Evolutionary conservation across 2,888 invertebrate species (phyloP).

Genomic region (Mythimna impura): DNA sequence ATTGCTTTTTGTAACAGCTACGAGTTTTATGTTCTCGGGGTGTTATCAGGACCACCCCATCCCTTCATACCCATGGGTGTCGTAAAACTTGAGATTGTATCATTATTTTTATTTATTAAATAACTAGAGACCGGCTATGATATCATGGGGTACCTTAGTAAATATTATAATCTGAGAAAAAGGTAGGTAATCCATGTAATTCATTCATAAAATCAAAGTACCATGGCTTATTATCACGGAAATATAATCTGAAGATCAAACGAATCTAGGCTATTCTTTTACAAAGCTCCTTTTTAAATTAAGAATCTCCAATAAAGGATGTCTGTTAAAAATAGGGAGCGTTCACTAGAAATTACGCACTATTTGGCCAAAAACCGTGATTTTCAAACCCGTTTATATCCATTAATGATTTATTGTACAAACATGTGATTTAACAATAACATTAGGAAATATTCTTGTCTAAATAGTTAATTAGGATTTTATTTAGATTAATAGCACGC

Average conservation of each 20-base stretch:
- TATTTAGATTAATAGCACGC: no score
- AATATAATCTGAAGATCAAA: background rate
- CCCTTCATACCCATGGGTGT: conserved; percentile 34
- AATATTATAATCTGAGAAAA: background rate
- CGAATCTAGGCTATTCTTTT: no score
- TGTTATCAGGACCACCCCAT: conserved; percentile 40
- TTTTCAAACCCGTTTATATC: no score
- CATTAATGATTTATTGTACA: no score
- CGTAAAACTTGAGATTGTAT: conserved; percentile 46
- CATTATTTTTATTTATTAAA: conserved; percentile 45
- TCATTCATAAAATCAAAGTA: background rate
- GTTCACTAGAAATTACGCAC: no score
- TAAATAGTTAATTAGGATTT: no score
- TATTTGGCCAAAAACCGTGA: no score
- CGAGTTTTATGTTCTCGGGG: conserved; percentile 41
- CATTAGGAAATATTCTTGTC: no score
- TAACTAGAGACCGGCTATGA: conserved; percentile 1
- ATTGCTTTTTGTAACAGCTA: conserved; percentile 41
- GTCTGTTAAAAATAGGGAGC: no score
- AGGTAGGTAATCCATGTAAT: background rate
- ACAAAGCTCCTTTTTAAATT: no score
- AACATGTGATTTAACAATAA: no score
- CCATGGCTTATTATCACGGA: background rate
- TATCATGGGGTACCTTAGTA: background rate
- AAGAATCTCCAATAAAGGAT: no score